A percentile compares a stretch with the other conserved stretches of the same genome.
Evolutionary conservation across 92 coral and sea anemone species (phyloP).

Genomic region (Phenganax stokvisi): DNA sequence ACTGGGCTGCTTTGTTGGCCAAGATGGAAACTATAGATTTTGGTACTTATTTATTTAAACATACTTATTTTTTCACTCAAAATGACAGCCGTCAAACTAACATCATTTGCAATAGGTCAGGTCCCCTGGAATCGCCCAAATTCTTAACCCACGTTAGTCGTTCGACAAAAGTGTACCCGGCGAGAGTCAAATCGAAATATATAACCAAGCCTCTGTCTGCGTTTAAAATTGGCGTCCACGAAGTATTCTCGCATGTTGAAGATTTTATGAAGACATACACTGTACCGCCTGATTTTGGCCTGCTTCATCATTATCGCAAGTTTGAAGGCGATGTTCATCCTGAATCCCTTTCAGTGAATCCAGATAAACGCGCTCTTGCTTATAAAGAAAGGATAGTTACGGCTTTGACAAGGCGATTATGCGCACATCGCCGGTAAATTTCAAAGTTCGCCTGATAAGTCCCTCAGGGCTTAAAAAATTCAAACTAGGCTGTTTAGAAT

Average conservation of each 20-base stretch:
- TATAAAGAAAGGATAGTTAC: background rate
- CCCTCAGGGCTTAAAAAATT: too few species aligned
- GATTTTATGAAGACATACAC: background rate
- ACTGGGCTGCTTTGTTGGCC: constrained; percentile 4
- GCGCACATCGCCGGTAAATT: background rate
- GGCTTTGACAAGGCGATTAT: constrained; percentile 14
- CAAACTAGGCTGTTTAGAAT: too few species aligned
- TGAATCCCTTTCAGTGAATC: background rate
- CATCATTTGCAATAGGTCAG: background rate
- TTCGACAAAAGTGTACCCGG: background rate
- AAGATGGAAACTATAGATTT: background rate
- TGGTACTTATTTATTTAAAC: constrained; percentile 10
- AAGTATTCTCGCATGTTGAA: constrained; percentile 3
- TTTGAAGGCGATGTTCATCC: background rate
- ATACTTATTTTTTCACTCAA: background rate
- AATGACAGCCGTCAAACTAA: background rate
- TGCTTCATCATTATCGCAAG: constrained; percentile 17
- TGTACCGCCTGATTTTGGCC: background rate
- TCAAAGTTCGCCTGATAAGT: too few species aligned
- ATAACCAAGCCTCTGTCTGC: constrained; percentile 5
- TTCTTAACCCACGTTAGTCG: constrained; percentile 6
- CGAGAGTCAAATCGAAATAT: background rate
- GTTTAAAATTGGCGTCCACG: constrained; percentile 8
- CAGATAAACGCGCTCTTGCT: background rate
- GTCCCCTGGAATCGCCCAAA: background rate